A percentile compares a stretch with the other conserved stretches of the same genome.
Conservation (phyloP, 2,888 invertebrate genomes). For the Agrypnus murinus region DNA sequence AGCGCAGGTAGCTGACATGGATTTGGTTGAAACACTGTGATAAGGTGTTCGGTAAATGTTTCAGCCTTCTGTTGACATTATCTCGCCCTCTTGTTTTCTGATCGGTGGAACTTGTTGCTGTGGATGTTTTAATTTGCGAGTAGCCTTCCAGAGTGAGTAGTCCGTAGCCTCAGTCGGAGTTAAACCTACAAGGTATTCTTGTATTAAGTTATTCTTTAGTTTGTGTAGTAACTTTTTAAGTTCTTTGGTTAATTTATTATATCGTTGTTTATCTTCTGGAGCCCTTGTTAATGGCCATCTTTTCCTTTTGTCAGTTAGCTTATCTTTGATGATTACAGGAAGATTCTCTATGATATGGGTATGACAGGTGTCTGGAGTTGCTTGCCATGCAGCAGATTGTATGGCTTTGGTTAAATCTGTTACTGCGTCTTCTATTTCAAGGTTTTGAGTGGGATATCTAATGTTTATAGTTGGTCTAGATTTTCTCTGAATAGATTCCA, state of each 20-base stretch:
- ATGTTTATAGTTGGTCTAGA: conserved; percentile 10
- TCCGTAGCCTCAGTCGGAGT: conserved; percentile 23
- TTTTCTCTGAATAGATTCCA: conserved; percentile 7
- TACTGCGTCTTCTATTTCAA: neutral
- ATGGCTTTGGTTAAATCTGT: neutral
- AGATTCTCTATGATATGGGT: conserved; percentile 4
- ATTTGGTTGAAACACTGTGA: conserved; percentile 14
- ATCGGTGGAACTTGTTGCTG: conserved; percentile 8
- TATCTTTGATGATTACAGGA: no score
- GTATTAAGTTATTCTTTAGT: neutral
- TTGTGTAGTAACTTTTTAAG: conserved; percentile 1
- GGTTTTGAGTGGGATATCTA: neutral
- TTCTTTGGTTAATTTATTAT: conserved; percentile 12
- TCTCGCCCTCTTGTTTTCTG: conserved; percentile 17
- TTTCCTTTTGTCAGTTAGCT: conserved; percentile 19
- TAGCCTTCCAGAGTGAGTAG: conserved; percentile 21
- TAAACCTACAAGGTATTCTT: conserved; percentile 20
- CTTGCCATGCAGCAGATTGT: conserved; percentile 3
- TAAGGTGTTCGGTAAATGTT: neutral
- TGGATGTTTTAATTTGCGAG: conserved; percentile 8
- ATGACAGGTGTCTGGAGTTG: neutral
- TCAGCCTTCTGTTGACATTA: conserved; percentile 1
- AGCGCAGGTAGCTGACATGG: neutral
- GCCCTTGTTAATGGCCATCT: conserved; percentile 27
- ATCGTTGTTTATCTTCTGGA: conserved; percentile 19